These are phyloP conservation scores for Rafetus swinhoei DNA, from an alignment of 2,113 vertebrate species.

Conservation along the genomic window DNA sequence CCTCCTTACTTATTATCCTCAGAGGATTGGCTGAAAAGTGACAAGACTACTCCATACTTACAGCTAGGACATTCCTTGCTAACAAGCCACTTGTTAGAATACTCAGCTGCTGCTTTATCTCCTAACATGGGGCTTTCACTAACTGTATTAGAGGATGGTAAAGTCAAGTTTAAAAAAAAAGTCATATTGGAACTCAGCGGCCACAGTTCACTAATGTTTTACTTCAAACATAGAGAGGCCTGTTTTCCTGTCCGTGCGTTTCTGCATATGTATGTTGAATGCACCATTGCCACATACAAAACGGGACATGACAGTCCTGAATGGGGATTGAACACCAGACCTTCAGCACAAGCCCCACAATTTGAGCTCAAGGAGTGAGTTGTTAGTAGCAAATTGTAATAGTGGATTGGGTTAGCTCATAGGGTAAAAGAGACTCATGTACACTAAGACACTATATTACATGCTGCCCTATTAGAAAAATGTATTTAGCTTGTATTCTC, in stretches of 20 bases:
- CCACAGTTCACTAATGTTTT: background rate
- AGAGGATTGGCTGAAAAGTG: conserved; percentile 83
- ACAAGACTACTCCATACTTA: conserved; percentile 72
- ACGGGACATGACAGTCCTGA: background rate
- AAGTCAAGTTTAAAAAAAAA: background rate
- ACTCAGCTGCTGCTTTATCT: conserved; percentile 53
- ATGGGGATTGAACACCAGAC: accelerated
- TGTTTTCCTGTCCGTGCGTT: background rate
- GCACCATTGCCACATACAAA: accelerated
- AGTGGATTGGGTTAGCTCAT: background rate
- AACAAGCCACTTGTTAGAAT: conserved; percentile 84
- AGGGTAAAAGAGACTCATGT: background rate
- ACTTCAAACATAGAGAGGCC: background rate
- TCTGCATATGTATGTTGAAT: accelerated
- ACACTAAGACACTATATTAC: background rate
- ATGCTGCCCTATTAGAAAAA: background rate
- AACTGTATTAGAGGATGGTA: conserved; percentile 16
- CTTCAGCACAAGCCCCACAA: background rate
- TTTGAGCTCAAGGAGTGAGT: background rate
- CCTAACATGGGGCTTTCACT: conserved; percentile 18
- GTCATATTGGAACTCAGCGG: background rate
- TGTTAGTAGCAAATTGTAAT: background rate
- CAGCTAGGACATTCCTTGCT: conserved; percentile 73
- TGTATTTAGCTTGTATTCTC: accelerated
- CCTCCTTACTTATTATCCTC: conserved; percentile 83